A percentile compares a stretch with the other conserved stretches of the same genome.
These are phyloP conservation scores for Bimastos eiseni DNA, from an alignment of 2,888 invertebrate genomes.

Conservation along the genomic window DNA sequence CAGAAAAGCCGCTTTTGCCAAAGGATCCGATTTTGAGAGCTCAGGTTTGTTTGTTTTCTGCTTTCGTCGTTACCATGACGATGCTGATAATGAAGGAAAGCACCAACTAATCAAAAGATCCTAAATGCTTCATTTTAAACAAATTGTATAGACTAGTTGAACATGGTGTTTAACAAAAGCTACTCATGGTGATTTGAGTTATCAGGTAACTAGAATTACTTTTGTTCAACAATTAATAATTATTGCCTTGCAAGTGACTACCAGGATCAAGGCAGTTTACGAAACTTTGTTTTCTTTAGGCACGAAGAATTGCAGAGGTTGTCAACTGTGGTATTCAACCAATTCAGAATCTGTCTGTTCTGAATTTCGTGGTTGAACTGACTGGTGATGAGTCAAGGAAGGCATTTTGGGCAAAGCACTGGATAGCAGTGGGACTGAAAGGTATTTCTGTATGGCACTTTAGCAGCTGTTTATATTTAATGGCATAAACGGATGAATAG, in stretches of 20 bases:
- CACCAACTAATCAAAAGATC: no score
- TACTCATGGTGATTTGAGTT: neutral
- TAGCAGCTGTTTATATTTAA: neutral
- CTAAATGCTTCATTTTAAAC: no score
- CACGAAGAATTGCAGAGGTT: constrained; percentile 73
- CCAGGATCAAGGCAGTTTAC: neutral
- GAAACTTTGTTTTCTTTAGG: constrained; percentile 32
- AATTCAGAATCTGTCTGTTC: constrained; percentile 69
- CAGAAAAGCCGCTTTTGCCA: constrained; percentile 81
- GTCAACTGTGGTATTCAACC: constrained; percentile 95
- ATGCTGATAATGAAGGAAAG: neutral
- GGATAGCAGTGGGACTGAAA: constrained; percentile 84
- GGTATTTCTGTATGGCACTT: constrained; percentile 59
- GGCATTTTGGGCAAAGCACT: constrained; percentile 89
- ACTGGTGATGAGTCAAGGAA: constrained; percentile 64
- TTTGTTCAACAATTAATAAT: neutral
- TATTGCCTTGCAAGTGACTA: neutral
- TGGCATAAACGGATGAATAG: no score
- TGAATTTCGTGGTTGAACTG: constrained; percentile 62
- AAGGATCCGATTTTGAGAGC: constrained; percentile 84
- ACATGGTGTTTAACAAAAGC: neutral
- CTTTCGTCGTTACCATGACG: neutral
- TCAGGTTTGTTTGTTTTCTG: constrained; percentile 67
- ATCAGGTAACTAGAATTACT: neutral
- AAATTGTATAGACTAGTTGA: no score